A percentile compares a stretch with the other conserved stretches of the same genome.
phyloP scores from a whole-genome alignment of 2,797 vertebrate species.

The Pseudochirops corinnae region DNA sequence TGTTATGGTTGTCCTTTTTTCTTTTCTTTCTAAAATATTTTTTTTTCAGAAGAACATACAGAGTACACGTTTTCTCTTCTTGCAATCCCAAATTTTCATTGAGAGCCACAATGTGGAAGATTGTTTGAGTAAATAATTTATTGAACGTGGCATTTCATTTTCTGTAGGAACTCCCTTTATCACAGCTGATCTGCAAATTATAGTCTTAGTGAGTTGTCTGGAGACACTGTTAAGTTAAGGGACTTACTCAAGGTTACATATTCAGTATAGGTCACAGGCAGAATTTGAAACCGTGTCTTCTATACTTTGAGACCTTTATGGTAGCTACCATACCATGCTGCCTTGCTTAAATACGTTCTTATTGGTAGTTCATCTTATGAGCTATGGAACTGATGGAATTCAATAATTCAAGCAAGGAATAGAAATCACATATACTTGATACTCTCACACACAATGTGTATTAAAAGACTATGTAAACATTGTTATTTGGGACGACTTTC shows the following conservation, averaged over 20 bases:
- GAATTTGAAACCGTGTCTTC: not conserved
- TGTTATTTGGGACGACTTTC: not conserved
- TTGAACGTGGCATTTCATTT: not conserved
- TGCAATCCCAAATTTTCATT: not conserved
- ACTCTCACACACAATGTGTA: not conserved
- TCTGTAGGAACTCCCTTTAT: not conserved
- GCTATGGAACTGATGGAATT: not conserved
- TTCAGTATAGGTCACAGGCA: not conserved
- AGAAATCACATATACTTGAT: not conserved
- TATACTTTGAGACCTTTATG: not conserved
- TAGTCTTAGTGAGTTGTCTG: not conserved
- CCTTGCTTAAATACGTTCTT: not conserved
- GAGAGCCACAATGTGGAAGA: not conserved
- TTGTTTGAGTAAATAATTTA: not conserved
- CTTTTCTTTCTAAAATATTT: not conserved
- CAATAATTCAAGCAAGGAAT: not conserved
- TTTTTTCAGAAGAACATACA: not conserved
- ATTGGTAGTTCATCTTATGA: not conserved
- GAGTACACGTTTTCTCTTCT: not conserved
- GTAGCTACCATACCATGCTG: not conserved
- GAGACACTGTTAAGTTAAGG: not conserved
- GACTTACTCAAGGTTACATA: not conserved
- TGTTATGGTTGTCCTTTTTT: not conserved
- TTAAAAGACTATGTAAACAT: not conserved
- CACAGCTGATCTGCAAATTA: not conserved